phyloP scores from a whole-genome alignment of 2,113 vertebrate species.

The Takifugu flavidus region DNA sequence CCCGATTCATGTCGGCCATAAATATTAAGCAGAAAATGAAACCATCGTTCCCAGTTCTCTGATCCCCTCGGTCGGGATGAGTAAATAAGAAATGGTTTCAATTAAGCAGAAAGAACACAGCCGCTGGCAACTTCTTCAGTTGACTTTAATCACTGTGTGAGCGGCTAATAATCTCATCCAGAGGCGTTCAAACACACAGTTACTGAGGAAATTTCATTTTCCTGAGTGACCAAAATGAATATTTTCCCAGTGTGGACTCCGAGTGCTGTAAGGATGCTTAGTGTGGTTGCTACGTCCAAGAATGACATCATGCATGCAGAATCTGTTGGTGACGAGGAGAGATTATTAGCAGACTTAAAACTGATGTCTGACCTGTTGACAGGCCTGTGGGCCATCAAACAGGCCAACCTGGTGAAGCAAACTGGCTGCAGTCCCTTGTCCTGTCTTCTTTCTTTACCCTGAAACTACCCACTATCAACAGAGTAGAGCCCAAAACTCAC shows the following conservation, averaged over 20 bases:
- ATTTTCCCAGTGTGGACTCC: conserved; percentile 9
- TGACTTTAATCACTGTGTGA: conserved; percentile 67
- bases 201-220: conserved; percentile 41
- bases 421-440: conserved; percentile 56
- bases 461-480: conserved; percentile 40
- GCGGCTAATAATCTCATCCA: conserved; percentile 63
- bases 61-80: conserved; percentile 53
- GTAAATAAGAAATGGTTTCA: conserved; percentile 76
- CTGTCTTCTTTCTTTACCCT: conserved; percentile 46
- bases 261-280: conserved; percentile 36
- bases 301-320: conserved; percentile 43
- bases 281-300: conserved; percentile 35
- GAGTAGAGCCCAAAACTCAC: conserved; percentile 29
- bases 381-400: conserved; percentile 18
- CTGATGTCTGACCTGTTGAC: conserved; percentile 19
- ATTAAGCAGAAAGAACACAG: conserved; percentile 64
- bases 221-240: conserved; percentile 32
- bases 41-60: conserved; percentile 41
- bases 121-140: conserved; percentile 61
- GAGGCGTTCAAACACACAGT: conserved; percentile 49
- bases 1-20: conserved; percentile 28
- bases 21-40: conserved; percentile 58
- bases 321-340: conserved; percentile 44
- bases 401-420: conserved; percentile 37
- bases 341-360: conserved; percentile 32